Evolutionary conservation across 37 sponge, comb jelly and placozoan species (phyloP).

Genomic region (Oscarella lobularis): DNA sequence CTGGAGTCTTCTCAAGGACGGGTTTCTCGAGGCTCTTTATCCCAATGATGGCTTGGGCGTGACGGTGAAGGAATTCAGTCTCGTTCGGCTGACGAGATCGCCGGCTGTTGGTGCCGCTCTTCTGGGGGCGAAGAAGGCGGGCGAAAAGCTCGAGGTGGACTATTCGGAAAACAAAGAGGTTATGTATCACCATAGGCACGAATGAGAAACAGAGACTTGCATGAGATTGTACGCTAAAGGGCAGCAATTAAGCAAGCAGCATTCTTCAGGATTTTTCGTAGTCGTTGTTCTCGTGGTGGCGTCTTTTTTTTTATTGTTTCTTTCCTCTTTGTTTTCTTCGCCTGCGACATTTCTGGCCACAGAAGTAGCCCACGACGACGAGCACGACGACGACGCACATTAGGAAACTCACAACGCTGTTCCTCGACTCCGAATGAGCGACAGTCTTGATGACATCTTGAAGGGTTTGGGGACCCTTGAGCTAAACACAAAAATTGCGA

Average conservation of each 20-base stretch:
- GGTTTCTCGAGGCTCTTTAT: conserved; percentile 32
- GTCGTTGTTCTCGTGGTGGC: too few relatives aligned
- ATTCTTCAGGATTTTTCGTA: too few relatives aligned
- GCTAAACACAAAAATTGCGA: too few relatives aligned
- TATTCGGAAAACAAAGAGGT: conserved; percentile 29
- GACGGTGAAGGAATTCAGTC: conserved; percentile 2
- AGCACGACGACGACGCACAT: neutral
- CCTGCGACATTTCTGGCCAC: neutral
- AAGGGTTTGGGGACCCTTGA: too few relatives aligned
- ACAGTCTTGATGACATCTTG: too few relatives aligned
- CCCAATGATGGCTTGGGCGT: conserved; percentile 12
- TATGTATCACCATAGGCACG: conserved; percentile 21
- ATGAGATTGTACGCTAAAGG: too few relatives aligned
- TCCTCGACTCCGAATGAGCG: too few relatives aligned
- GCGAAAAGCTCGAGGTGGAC: conserved; percentile 36
- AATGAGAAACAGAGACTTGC: too few relatives aligned
- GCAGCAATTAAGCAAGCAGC: too few relatives aligned
- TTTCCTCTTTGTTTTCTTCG: neutral
- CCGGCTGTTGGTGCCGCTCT: conserved; percentile 69
- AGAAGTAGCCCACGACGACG: neutral
- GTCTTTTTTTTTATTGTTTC: too few relatives aligned
- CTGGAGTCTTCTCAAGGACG: conserved; percentile 24
- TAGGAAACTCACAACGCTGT: neutral
- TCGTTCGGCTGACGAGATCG: conserved; percentile 26
- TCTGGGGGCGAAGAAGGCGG: conserved; percentile 51